Evolutionary conservation across 2,797 vertebrate species (phyloP).

Genomic region (Onychomys torridus): DNA sequence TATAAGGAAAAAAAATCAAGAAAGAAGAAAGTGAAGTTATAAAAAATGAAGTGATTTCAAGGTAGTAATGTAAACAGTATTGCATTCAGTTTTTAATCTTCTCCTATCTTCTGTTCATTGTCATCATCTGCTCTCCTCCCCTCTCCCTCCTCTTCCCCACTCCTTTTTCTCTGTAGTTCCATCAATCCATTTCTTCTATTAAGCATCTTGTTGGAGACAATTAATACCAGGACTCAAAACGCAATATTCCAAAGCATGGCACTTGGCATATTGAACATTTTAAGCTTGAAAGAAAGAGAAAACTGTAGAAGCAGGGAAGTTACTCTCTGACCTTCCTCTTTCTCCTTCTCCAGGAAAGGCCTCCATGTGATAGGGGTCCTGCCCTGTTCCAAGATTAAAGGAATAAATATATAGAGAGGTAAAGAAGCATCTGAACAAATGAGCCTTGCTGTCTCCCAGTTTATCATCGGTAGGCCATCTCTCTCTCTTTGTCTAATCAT

Average conservation of each 20-base stretch:
- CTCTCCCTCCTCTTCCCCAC: background rate
- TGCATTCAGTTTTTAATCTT: background rate
- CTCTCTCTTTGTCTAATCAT: background rate
- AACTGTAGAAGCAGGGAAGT: background rate
- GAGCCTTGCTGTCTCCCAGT: background rate
- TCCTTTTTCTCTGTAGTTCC: background rate
- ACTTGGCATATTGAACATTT: background rate
- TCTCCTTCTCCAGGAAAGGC: too few relatives aligned
- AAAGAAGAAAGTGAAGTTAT: slow-evolving; percentile 46
- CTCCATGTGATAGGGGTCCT: background rate
- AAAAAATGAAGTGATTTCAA: slow-evolving; percentile 49
- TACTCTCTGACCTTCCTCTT: background rate
- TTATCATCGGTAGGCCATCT: too few relatives aligned
- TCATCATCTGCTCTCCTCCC: background rate
- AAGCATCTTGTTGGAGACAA: slow-evolving; percentile 22
- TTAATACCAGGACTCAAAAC: background rate
- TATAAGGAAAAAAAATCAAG: slow-evolving; percentile 40
- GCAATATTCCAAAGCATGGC: background rate
- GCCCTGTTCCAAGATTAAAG: background rate
- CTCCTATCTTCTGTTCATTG: background rate
- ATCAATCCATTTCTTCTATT: slow-evolving; percentile 36
- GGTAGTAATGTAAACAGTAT: background rate
- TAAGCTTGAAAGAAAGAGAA: background rate
- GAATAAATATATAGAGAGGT: background rate
- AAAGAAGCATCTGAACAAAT: background rate